Percentiles rank a stretch among this genome's conserved stretches.
phyloP scores from a whole-genome alignment of 2,888 invertebrate species.

The Parasteatoda lunata region DNA sequence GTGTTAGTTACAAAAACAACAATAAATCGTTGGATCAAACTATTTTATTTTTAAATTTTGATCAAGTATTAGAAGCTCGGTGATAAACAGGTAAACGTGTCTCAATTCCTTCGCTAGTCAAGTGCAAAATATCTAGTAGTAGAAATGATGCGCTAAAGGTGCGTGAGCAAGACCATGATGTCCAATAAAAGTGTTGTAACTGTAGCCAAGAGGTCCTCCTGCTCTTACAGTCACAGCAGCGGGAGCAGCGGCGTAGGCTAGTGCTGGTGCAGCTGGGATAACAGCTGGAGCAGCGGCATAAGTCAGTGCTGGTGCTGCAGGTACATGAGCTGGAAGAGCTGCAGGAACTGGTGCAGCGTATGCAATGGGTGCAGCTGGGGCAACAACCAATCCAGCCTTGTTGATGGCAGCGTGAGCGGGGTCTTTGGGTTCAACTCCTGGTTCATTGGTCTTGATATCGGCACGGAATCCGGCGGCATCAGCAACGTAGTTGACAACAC shows the following conservation, averaged over 20 bases:
- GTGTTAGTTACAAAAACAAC: too few species aligned
- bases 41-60: background rate
- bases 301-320: background rate
- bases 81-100: background rate
- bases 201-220: constrained; percentile 35
- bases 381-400: constrained; percentile 45
- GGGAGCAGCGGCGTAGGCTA: constrained; percentile 5
- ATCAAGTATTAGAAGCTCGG: background rate
- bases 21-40: too few species aligned
- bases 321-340: constrained; percentile 7
- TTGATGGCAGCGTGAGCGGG: constrained; percentile 67
- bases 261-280: constrained; percentile 1
- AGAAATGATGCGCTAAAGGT: background rate
- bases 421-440: constrained; percentile 69
- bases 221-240: constrained; percentile 16
- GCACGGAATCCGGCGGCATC: constrained; percentile 69
- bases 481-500: constrained; percentile 70
- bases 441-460: constrained; percentile 70
- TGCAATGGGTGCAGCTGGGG: constrained; percentile 18
- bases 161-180: constrained; percentile 38
- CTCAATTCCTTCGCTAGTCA: background rate
- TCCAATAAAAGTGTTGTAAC: constrained; percentile 51
- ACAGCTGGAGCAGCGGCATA: background rate
- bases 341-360: constrained; percentile 31
- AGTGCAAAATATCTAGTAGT: constrained; percentile 14